Evolutionary conservation across 2,113 vertebrate genomes (phyloP).

Genomic region (Paratilapia polleni): DNA sequence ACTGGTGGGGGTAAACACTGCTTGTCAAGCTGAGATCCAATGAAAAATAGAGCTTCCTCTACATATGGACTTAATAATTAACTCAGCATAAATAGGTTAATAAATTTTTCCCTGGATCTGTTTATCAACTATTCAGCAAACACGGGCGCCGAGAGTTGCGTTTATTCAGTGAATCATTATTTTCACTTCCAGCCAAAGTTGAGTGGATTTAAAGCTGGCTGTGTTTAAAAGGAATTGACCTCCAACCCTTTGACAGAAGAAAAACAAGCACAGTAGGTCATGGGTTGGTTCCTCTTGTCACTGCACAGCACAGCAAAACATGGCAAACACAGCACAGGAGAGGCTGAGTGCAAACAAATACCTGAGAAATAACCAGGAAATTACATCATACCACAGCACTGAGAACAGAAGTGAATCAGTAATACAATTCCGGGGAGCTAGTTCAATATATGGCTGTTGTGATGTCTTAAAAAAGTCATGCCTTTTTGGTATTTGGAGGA

Average conservation of each 20-base stretch:
- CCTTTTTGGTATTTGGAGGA: conserved; percentile 52
- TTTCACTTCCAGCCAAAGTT: conserved; percentile 54
- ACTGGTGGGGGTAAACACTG: conserved; percentile 72
- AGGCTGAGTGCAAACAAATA: conserved; percentile 70
- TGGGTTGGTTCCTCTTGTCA: conserved; percentile 69
- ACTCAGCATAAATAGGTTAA: conserved; percentile 58
- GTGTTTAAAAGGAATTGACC: conserved; percentile 73
- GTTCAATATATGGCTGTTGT: conserved; percentile 51
- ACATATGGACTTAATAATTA: conserved; percentile 71
- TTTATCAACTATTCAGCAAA: conserved; percentile 49
- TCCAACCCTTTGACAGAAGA: conserved; percentile 66
- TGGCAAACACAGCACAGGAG: conserved; percentile 44
- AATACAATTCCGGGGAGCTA: conserved; percentile 56
- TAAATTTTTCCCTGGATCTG: conserved; percentile 31
- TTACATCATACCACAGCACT: conserved; percentile 67
- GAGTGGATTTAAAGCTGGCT: conserved; percentile 53
- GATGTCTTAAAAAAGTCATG: conserved; percentile 29
- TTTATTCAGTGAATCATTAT: conserved; percentile 56
- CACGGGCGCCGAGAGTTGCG: not conserved
- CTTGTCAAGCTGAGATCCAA: conserved; percentile 54
- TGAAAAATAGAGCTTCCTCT: conserved; percentile 56
- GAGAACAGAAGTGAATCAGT: conserved; percentile 72
- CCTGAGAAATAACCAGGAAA: conserved; percentile 75
- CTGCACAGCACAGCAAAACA: conserved; percentile 59
- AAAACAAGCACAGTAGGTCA: conserved; percentile 78